Evolutionary conservation across 2,797 vertebrate species (phyloP).

Genomic region (Pteronotus mesoamericanus): DNA sequence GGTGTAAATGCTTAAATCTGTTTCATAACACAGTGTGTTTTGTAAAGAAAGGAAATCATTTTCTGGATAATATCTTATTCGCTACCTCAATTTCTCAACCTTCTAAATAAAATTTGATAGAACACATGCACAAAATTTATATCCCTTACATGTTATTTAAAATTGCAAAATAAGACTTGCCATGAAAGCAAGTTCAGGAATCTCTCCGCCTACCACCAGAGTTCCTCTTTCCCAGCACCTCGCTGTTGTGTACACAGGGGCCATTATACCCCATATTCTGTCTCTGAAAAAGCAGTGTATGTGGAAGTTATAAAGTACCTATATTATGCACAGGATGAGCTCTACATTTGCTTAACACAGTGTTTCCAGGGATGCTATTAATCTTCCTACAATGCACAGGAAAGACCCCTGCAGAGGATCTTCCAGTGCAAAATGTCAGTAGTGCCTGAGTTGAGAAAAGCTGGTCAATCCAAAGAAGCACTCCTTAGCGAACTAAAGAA

Average conservation of each 20-base stretch:
- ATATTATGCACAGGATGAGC: background rate
- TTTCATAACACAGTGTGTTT: background rate
- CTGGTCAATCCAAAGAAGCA: background rate
- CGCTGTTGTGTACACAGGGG: background rate
- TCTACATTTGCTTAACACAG: background rate
- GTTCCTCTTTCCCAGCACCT: background rate
- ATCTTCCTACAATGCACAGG: background rate
- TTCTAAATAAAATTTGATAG: slow-evolving; percentile 9
- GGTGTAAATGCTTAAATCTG: background rate
- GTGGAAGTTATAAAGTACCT: background rate
- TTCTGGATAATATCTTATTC: background rate
- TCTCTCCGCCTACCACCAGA: background rate
- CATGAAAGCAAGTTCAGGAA: background rate
- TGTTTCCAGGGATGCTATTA: background rate
- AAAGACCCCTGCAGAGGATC: background rate
- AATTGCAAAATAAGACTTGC: background rate
- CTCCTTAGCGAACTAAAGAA: background rate
- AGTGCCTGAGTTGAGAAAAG: background rate
- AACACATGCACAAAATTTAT: background rate
- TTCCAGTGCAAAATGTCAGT: background rate
- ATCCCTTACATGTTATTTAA: background rate
- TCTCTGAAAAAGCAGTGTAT: background rate
- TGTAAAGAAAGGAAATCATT: background rate
- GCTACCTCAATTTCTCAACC: background rate
- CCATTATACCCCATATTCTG: accelerated